These are phyloP conservation scores for Stenodera caucasica DNA, from an alignment of 2,888 invertebrate species.

Conservation along the genomic window DNA sequence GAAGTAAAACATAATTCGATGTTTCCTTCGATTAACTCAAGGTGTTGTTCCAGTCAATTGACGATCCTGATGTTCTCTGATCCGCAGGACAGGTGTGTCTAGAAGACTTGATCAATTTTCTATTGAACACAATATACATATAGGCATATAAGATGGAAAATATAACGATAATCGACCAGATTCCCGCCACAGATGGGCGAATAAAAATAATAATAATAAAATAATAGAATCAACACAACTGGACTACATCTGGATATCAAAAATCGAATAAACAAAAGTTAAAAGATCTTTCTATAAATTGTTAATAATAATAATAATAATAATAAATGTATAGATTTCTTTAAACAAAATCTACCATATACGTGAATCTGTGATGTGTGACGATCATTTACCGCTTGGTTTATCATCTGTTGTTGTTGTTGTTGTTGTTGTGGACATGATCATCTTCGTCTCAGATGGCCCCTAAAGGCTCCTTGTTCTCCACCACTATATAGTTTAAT, in stretches of 20 bases:
- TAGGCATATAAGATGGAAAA: neutral
- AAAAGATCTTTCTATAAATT: too few species aligned
- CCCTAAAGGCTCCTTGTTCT: neutral
- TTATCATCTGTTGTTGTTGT: conserved; percentile 34
- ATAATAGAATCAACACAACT: too few species aligned
- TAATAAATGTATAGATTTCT: neutral
- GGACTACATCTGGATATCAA: too few species aligned
- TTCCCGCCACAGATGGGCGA: conserved; percentile 35
- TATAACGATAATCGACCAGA: conserved; percentile 27
- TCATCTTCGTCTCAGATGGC: conserved; percentile 13
- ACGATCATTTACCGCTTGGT: conserved; percentile 49
- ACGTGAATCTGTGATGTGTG: conserved; percentile 48
- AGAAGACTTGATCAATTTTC: conserved; percentile 6
- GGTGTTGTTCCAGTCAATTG: conserved; percentile 5
- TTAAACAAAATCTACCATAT: conserved; percentile 29
- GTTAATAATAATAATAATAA: too few species aligned
- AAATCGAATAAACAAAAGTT: too few species aligned
- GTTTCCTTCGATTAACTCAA: neutral
- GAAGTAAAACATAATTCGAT: too few species aligned
- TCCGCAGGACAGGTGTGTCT: neutral
- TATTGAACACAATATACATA: neutral
- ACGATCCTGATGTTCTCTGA: neutral
- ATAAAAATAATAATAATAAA: too few species aligned
- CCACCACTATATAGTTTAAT: neutral
- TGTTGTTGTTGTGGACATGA: conserved; percentile 24